Percentiles rank a stretch among this genome's conserved stretches.
These are phyloP conservation scores for Sphyrna mokarran DNA, from an alignment of 2,113 vertebrate genomes.

Conservation along the genomic window DNA sequence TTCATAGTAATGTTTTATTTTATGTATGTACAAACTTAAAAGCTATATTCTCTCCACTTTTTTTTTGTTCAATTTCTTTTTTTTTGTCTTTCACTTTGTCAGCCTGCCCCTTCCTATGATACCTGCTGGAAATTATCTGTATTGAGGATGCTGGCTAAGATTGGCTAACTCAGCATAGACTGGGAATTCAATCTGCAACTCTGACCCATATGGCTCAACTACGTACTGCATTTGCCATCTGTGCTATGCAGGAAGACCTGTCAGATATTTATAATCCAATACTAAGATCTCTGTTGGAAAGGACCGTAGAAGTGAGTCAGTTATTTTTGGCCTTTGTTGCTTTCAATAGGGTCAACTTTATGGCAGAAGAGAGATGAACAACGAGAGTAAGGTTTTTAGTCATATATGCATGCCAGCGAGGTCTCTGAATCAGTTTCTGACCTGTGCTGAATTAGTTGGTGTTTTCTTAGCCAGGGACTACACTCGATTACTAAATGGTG, in stretches of 20 bases:
- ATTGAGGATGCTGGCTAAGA: neutral
- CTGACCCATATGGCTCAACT: neutral
- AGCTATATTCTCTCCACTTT: neutral
- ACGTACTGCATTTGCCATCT: neutral
- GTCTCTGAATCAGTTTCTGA: neutral
- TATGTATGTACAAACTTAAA: neutral
- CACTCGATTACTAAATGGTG: neutral
- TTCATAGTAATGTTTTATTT: too few relatives aligned
- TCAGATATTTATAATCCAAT: constrained; percentile 10
- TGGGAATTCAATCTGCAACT: neutral
- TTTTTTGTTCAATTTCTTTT: neutral
- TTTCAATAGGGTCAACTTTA: neutral
- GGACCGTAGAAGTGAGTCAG: neutral
- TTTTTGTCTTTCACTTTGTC: neutral
- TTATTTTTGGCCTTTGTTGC: neutral
- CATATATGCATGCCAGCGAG: neutral
- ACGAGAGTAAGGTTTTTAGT: neutral
- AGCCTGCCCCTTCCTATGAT: neutral
- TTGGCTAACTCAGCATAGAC: neutral
- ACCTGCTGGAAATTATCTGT: neutral
- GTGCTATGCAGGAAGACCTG: neutral
- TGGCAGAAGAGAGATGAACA: neutral
- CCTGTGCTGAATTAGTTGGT: neutral
- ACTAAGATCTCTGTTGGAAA: neutral
- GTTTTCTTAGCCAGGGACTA: too few relatives aligned